Evolutionary conservation across 2,888 invertebrate species (phyloP).

Genomic region (Sinotaia quadrata): DNA sequence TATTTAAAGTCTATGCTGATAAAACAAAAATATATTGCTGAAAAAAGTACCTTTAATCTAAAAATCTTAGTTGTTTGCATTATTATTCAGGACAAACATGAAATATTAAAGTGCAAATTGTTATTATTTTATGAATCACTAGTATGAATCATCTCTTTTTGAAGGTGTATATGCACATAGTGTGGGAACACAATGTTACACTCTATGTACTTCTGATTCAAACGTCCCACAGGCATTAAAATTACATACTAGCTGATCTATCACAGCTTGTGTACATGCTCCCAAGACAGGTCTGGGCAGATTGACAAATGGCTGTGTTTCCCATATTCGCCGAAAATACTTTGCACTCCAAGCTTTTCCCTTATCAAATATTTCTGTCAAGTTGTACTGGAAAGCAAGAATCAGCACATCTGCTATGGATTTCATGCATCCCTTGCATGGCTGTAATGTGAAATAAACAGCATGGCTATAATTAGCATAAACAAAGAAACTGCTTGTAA

Average conservation of each 20-base stretch:
- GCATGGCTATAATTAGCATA: background rate
- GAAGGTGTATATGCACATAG: too few relatives aligned
- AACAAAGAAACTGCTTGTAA: background rate
- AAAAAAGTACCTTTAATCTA: too few relatives aligned
- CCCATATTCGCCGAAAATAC: slow-evolving; percentile 76
- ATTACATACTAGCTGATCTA: slow-evolving; percentile 1
- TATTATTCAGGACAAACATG: too few relatives aligned
- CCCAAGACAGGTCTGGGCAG: slow-evolving; percentile 7
- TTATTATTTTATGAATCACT: too few relatives aligned
- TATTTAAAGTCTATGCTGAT: too few relatives aligned
- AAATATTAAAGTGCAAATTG: too few relatives aligned
- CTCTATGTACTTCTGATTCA: too few relatives aligned
- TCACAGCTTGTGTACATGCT: slow-evolving; percentile 5
- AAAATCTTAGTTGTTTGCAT: too few relatives aligned
- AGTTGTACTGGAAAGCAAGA: slow-evolving; percentile 86
- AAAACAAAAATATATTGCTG: too few relatives aligned
- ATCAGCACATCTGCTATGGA: slow-evolving; percentile 91
- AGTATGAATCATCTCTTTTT: too few relatives aligned
- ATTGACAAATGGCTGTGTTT: slow-evolving; percentile 5
- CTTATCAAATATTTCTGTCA: slow-evolving; percentile 89
- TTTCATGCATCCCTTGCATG: slow-evolving; percentile 89
- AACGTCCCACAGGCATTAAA: too few relatives aligned
- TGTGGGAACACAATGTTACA: too few relatives aligned
- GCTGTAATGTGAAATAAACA: slow-evolving; percentile 75
- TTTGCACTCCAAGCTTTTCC: slow-evolving; percentile 90